phyloP scores from a whole-genome alignment of 1,140 invertebrate species.

The Pteromalus puparum region DNA sequence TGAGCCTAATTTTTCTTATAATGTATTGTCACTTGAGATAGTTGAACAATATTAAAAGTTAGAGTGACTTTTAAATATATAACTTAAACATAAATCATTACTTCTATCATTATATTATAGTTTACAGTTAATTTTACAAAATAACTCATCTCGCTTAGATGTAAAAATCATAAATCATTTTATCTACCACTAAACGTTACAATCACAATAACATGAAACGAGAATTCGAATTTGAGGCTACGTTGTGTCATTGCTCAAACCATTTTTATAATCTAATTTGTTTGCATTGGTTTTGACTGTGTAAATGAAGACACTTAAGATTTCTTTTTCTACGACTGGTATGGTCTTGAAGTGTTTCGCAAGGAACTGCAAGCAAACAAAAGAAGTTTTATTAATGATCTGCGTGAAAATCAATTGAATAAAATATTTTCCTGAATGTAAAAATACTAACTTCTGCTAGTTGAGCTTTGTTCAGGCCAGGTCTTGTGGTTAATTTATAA shows the following conservation, averaged over 20 bases:
- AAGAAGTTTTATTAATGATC: constrained; percentile 3
- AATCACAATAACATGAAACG: constrained; percentile 51
- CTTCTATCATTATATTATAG: constrained; percentile 45
- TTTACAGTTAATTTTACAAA: constrained; percentile 62
- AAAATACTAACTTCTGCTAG: constrained; percentile 91
- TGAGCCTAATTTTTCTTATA: constrained; percentile 22
- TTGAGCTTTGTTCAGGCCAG: constrained; percentile 95
- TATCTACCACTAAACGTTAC: constrained; percentile 54
- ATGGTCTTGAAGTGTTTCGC: constrained; percentile 97
- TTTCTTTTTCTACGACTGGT: constrained; percentile 95
- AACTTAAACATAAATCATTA: constrained; percentile 48
- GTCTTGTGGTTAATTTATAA: constrained; percentile 92
- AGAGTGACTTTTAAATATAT: constrained; percentile 14
- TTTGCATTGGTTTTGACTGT: constrained; percentile 96
- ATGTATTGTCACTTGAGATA: constrained; percentile 38
- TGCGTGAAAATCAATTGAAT: neutral
- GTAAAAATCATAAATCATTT: constrained; percentile 61
- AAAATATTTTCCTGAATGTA: constrained; percentile 12
- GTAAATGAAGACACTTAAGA: constrained; percentile 96
- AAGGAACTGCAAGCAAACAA: constrained; percentile 81
- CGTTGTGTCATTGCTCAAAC: constrained; percentile 80
- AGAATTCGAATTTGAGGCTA: constrained; percentile 63
- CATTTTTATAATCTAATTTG: constrained; percentile 93
- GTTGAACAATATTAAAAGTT: constrained; percentile 12
- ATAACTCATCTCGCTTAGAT: constrained; percentile 63